Evolutionary conservation across 2,113 vertebrate species (phyloP).

Genomic region (Thalassoma bifasciatum): DNA sequence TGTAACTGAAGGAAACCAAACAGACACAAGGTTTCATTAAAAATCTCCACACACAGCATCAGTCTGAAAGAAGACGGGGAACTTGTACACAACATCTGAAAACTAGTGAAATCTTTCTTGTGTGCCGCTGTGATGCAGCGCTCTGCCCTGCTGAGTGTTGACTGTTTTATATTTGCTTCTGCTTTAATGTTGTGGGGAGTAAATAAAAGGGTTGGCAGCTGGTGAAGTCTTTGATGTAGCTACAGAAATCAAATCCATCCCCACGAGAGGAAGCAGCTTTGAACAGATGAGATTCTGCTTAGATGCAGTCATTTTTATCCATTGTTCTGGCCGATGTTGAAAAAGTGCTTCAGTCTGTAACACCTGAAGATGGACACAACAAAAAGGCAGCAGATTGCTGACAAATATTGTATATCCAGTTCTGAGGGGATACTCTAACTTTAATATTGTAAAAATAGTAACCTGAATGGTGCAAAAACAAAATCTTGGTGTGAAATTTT

Average conservation of each 20-base stretch:
- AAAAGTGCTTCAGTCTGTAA: neutral
- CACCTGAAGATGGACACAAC: neutral
- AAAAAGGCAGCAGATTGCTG: neutral
- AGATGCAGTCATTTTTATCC: neutral
- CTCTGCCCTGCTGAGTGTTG: slow-evolving; percentile 26
- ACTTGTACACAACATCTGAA: neutral
- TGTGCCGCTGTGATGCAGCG: slow-evolving; percentile 1
- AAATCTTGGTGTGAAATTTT: neutral
- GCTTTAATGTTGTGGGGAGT: neutral
- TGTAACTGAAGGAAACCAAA: neutral
- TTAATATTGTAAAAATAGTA: no score
- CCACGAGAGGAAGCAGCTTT: slow-evolving; percentile 2
- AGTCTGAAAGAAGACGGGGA: neutral
- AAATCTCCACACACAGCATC: neutral
- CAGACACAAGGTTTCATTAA: neutral
- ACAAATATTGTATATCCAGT: neutral
- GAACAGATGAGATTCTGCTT: slow-evolving; percentile 13
- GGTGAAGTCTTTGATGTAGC: slow-evolving; percentile 43
- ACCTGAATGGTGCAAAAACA: no score
- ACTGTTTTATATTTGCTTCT: slow-evolving; percentile 49
- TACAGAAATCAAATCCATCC: slow-evolving; percentile 17
- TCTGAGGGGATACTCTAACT: neutral
- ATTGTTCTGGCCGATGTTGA: neutral
- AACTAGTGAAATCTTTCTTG: neutral
- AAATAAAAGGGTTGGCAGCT: slow-evolving; percentile 34